Percentiles rank a stretch among this genome's conserved stretches.
phyloP scores from a whole-genome alignment of 2,113 vertebrate genomes.

The Maccullochella peelii region DNA sequence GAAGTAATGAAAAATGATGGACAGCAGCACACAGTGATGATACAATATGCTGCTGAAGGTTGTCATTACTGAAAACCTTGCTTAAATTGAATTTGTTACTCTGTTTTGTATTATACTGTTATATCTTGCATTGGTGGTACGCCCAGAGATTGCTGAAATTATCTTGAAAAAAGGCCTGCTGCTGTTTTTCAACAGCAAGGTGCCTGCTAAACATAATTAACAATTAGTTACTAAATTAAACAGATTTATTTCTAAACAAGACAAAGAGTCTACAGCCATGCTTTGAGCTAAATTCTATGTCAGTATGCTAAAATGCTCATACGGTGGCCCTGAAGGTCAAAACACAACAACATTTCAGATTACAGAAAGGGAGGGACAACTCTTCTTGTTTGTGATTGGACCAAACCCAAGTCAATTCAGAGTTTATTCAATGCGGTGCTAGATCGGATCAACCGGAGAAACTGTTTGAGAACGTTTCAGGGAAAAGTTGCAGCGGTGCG shows the following conservation, averaged over 20 bases:
- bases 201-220: background rate
- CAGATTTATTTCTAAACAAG: background rate
- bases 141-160: background rate
- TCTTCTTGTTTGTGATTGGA: too few species aligned
- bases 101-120: background rate
- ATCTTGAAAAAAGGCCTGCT: conserved; percentile 1
- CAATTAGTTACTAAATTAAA: conserved; percentile 2
- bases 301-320: background rate
- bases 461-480: too few species aligned
- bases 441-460: too few species aligned
- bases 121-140: background rate
- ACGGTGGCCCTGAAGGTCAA: too few species aligned
- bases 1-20: conserved; percentile 12
- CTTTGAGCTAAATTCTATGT: background rate
- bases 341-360: too few species aligned
- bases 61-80: conserved; percentile 1
- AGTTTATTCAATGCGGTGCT: too few species aligned
- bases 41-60: conserved; percentile 4
- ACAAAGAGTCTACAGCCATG: background rate
- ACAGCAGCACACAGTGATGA: background rate
- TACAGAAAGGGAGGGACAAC: too few species aligned
- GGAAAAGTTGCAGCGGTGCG: too few species aligned
- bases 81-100: background rate
- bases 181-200: background rate
- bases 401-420: too few species aligned